Evolutionary conservation across 30 jellyfish, hydroid and myxozoan species (phyloP).

Genomic region (Aurelia sp.): DNA sequence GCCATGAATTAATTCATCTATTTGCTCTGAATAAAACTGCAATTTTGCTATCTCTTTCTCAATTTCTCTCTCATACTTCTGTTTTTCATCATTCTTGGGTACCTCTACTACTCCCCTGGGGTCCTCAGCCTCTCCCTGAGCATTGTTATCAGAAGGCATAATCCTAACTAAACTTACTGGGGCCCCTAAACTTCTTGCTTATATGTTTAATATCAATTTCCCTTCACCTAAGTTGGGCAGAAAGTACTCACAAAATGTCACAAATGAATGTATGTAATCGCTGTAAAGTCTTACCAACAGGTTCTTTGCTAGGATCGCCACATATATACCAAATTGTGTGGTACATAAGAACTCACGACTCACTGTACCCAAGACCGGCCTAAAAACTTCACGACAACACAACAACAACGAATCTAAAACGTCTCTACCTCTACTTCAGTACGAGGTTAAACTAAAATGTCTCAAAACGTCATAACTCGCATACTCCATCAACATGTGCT

Average conservation of each 20-base stretch:
- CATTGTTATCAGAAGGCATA: constrained; percentile 21
- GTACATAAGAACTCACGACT: constrained; percentile 10
- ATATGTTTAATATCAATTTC: neutral
- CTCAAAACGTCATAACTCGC: no score
- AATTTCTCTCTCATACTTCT: constrained; percentile 52
- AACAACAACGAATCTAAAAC: no score
- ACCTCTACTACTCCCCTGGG: constrained; percentile 42
- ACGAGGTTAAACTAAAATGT: no score
- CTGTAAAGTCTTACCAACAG: constrained; percentile 33
- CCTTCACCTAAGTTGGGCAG: constrained; percentile 28
- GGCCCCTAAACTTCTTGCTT: constrained; percentile 42
- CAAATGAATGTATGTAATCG: constrained; percentile 26
- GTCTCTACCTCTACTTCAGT: no score
- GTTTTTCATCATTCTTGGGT: constrained; percentile 24
- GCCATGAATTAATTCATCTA: constrained; percentile 55
- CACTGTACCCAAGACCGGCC: neutral
- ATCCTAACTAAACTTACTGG: constrained; percentile 62
- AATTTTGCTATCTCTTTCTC: constrained; percentile 52
- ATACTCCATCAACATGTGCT: no score
- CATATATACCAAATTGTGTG: constrained; percentile 52
- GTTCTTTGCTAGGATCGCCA: constrained; percentile 67
- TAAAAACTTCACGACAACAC: no score
- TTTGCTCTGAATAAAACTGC: constrained; percentile 61
- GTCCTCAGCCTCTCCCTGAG: constrained; percentile 65
- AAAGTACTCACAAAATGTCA: constrained; percentile 40